Percentiles rank a stretch among this genome's conserved stretches.
Evolutionary conservation across 2,113 vertebrate species (phyloP).

Genomic region (Gobius niger): DNA sequence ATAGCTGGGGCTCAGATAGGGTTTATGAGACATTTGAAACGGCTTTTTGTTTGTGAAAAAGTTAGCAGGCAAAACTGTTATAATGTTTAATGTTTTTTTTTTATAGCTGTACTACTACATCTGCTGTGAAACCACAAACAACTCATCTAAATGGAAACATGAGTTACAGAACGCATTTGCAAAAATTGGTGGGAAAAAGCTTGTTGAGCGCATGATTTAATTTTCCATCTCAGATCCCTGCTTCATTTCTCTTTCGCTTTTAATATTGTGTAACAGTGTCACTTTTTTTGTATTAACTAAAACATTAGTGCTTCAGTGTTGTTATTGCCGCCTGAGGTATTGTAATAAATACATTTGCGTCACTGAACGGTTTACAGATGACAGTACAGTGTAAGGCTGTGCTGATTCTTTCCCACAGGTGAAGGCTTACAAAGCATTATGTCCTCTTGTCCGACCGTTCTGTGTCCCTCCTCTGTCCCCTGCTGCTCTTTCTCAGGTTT

Average conservation of each 20-base stretch:
- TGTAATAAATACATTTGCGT: neutral
- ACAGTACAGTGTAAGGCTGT: neutral
- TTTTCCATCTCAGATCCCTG: neutral
- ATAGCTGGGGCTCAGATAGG: too few species aligned
- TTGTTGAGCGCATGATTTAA: neutral
- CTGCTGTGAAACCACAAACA: neutral
- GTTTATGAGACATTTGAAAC: too few species aligned
- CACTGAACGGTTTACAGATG: neutral
- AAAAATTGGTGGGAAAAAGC: neutral
- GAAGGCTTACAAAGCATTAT: slow-evolving; percentile 2
- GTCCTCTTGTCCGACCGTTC: slow-evolving; percentile 14
- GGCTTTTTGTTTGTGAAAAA: too few species aligned
- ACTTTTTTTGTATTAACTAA: neutral
- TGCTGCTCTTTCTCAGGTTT: slow-evolving; percentile 75
- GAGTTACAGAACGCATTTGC: neutral
- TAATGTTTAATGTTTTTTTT: neutral
- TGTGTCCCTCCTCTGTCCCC: slow-evolving; percentile 48
- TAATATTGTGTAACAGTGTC: neutral
- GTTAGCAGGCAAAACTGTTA: too few species aligned
- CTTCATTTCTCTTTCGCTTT: slow-evolving; percentile 4
- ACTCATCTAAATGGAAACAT: neutral
- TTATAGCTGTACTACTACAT: neutral
- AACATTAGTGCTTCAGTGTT: neutral
- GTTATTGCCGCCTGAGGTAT: neutral
- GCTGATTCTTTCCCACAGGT: neutral